Evolutionary conservation across 2,888 invertebrate genomes (phyloP).

Genomic region (Cyaniris semiargus): DNA sequence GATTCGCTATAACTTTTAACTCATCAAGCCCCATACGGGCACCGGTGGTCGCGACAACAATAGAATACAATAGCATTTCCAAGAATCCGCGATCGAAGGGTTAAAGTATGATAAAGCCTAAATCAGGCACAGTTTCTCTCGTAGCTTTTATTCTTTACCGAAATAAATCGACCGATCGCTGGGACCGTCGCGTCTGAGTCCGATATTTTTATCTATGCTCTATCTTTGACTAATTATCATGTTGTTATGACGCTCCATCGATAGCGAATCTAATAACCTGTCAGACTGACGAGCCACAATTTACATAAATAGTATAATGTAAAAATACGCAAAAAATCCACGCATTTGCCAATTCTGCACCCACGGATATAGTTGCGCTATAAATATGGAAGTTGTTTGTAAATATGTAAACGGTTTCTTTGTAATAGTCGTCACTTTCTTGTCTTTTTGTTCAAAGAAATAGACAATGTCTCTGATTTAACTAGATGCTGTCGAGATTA

Average conservation of each 20-base stretch:
- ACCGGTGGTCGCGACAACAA: too few species aligned
- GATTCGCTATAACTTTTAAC: too few species aligned
- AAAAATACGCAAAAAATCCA: background rate
- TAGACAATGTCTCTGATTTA: background rate
- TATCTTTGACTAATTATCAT: slow-evolving; percentile 32
- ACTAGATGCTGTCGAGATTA: too few species aligned
- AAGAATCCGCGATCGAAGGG: too few species aligned
- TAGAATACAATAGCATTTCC: too few species aligned
- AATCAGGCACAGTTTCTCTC: background rate
- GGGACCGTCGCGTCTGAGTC: slow-evolving; percentile 31
- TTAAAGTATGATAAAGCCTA: background rate
- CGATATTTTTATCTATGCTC: slow-evolving; percentile 32
- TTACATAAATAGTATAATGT: background rate
- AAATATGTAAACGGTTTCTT: background rate
- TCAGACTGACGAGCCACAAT: slow-evolving; percentile 10
- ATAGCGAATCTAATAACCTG: slow-evolving; percentile 32
- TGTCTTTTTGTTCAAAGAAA: background rate
- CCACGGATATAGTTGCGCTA: background rate
- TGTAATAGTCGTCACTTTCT: background rate
- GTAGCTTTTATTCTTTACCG: background rate
- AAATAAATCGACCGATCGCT: slow-evolving; percentile 7
- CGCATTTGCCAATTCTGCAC: background rate
- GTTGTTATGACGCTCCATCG: slow-evolving; percentile 30
- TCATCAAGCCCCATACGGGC: too few species aligned
- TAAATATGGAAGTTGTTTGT: background rate